Conservation (phyloP, 2,797 vertebrate genomes). For the Hapalemur alaotrensis region DNA sequence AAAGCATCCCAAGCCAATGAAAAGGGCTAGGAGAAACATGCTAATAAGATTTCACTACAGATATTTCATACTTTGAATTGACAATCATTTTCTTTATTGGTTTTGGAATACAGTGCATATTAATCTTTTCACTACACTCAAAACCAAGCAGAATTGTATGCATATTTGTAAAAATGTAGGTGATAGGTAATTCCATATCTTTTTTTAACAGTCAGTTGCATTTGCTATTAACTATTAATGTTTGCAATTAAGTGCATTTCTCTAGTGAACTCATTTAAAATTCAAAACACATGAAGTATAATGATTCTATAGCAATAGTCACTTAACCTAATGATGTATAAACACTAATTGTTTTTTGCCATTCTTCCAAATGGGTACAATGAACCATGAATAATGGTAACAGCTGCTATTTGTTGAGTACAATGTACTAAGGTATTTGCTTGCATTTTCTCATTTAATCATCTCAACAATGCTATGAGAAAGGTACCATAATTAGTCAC, state of each 20-base stretch:
- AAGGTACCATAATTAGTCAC: not conserved
- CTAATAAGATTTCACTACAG: not conserved
- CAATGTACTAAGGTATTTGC: not conserved
- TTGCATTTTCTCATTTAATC: not conserved
- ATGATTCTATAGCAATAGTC: conserved; percentile 27
- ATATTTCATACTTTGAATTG: not conserved
- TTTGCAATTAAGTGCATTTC: conserved; percentile 12
- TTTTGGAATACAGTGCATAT: not conserved
- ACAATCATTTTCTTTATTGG: not conserved
- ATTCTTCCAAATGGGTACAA: not conserved
- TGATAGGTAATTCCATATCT: conserved; percentile 13
- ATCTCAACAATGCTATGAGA: not conserved
- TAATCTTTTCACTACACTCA: not conserved
- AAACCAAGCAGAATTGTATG: not conserved
- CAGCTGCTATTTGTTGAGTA: not conserved
- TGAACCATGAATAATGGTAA: not conserved
- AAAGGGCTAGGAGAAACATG: not conserved
- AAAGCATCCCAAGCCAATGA: not conserved
- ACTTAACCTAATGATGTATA: conserved; percentile 7
- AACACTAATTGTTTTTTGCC: not conserved
- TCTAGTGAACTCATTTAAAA: conserved; percentile 46
- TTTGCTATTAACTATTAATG: conserved; percentile 48
- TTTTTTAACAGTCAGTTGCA: not conserved
- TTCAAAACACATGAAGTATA: conserved; percentile 7
- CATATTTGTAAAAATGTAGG: not conserved